Evolutionary conservation across 2,113 vertebrate species (phyloP).

Genomic region (Esox niger): DNA sequence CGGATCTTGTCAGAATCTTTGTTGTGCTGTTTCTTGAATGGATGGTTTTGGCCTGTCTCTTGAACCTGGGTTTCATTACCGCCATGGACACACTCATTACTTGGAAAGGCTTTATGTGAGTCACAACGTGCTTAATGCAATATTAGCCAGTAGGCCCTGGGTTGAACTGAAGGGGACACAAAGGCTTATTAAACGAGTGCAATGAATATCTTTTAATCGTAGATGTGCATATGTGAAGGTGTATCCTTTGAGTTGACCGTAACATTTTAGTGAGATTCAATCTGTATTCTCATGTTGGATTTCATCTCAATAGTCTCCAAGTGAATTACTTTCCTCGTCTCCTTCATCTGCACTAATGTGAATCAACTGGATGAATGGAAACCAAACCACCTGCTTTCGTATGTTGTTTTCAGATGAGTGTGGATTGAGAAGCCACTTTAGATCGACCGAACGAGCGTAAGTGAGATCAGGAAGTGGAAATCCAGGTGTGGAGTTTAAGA

Average conservation of each 20-base stretch:
- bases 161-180: neutral
- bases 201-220: neutral
- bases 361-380: neutral
- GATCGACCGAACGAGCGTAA: neutral
- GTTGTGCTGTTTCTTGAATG: too few species aligned
- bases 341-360: neutral
- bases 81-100: neutral
- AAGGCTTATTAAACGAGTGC: neutral
- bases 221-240: conserved; percentile 12
- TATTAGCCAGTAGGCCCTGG: neutral
- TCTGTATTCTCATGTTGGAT: neutral
- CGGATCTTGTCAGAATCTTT: neutral
- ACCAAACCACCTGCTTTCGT: neutral
- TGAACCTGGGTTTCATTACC: neutral
- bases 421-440: neutral
- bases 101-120: neutral
- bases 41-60: too few species aligned
- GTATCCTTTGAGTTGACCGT: neutral
- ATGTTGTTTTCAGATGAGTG: neutral
- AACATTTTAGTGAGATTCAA: neutral
- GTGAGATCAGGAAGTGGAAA: neutral
- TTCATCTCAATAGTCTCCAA: neutral
- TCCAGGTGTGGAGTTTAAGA: too few species aligned
- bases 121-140: neutral
- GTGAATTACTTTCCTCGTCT: neutral